A percentile compares a stretch with the other conserved stretches of the same genome.
phyloP scores from a whole-genome alignment of 2,113 vertebrate genomes.

The Mustela nigripes region DNA sequence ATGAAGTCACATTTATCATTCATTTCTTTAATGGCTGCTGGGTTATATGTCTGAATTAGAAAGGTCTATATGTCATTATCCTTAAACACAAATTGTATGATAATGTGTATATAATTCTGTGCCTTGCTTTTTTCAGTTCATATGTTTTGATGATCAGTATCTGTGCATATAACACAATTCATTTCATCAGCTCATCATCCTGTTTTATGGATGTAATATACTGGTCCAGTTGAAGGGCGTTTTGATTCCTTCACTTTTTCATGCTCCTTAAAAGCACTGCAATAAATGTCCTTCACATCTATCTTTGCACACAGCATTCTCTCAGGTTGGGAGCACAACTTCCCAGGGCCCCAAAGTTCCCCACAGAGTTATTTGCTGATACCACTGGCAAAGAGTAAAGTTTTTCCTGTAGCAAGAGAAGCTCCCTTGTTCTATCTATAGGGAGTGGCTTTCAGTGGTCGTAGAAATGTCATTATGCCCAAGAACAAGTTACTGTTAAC shows the following conservation, averaged over 20 bases:
- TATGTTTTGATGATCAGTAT: neutral
- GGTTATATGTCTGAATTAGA: conserved; percentile 17
- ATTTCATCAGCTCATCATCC: neutral
- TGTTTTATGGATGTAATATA: neutral
- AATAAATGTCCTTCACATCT: neutral
- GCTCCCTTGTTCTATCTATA: neutral
- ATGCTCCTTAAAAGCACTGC: neutral
- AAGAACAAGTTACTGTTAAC: neutral
- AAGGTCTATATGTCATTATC: neutral
- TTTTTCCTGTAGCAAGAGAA: neutral
- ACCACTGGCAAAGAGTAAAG: neutral
- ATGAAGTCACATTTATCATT: neutral
- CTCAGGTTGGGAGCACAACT: neutral
- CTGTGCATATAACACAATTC: neutral
- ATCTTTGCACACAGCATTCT: neutral
- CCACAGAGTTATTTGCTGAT: neutral
- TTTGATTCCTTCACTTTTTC: neutral
- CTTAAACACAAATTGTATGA: neutral
- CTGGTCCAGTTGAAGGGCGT: neutral
- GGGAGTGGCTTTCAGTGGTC: neutral
- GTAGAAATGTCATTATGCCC: neutral
- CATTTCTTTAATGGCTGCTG: neutral
- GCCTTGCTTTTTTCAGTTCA: neutral
- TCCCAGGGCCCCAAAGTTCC: neutral
- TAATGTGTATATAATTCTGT: neutral